These are phyloP conservation scores for Montipora sp. DNA, from an alignment of 64 coral and sea anemone species.

Conservation along the genomic window DNA sequence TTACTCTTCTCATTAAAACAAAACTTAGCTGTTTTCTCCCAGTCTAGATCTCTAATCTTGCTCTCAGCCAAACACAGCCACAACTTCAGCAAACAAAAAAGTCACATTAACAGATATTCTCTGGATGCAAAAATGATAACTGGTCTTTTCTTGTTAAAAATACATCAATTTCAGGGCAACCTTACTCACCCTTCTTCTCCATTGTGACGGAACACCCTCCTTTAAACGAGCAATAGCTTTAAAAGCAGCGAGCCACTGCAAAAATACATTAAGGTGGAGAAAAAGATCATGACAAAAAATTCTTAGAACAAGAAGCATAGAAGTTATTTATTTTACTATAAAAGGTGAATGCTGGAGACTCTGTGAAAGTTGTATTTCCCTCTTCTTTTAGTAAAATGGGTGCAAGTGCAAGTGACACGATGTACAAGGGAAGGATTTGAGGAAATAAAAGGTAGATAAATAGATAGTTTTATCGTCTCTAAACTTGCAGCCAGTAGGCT, in stretches of 20 bases:
- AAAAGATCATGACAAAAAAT: neutral
- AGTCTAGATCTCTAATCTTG: slow-evolving; percentile 91
- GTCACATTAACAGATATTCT: too few species aligned
- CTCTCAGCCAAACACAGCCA: slow-evolving; percentile 95
- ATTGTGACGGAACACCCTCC: slow-evolving; percentile 81
- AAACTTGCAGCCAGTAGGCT: too few species aligned
- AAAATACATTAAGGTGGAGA: slow-evolving; percentile 1
- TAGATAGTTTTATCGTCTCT: too few species aligned
- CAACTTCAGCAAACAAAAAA: slow-evolving; percentile 49
- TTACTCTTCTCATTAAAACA: slow-evolving; percentile 99
- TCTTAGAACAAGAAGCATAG: neutral
- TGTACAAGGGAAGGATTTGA: too few species aligned
- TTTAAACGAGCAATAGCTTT: slow-evolving; percentile 91
- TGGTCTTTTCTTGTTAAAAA: neutral
- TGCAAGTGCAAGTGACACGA: too few species aligned
- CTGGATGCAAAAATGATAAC: neutral
- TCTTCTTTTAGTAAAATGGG: too few species aligned
- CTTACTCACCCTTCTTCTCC: slow-evolving; percentile 89
- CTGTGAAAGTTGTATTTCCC: too few species aligned
- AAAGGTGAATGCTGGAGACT: neutral
- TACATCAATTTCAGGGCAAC: neutral
- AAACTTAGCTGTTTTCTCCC: slow-evolving; percentile 90
- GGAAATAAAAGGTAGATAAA: too few species aligned
- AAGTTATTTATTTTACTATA: neutral
- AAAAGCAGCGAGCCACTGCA: slow-evolving; percentile 97